phyloP scores from a whole-genome alignment of 2,113 vertebrate genomes.

The Lepus timidus region DNA sequence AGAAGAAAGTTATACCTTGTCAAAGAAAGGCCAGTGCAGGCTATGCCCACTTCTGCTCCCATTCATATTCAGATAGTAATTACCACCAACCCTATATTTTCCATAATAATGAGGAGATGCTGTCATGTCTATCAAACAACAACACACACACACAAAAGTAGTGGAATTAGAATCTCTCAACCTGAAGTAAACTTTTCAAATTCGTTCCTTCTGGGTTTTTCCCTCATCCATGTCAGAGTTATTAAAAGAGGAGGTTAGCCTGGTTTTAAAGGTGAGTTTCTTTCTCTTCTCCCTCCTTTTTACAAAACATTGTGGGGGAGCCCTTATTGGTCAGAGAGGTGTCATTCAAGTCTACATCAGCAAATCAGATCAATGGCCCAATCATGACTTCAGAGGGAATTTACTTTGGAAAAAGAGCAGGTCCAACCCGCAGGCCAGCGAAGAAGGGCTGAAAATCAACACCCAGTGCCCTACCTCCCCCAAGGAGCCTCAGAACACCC shows the following conservation, averaged over 20 bases:
- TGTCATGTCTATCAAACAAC: constrained; percentile 93
- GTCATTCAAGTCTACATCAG: neutral
- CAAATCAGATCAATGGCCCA: constrained; percentile 41
- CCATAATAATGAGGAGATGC: constrained; percentile 95
- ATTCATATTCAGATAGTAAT: constrained; percentile 94
- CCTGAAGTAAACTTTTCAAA: constrained; percentile 88
- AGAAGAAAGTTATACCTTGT: constrained; percentile 96
- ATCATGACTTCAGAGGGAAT: neutral
- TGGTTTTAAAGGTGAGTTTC: neutral
- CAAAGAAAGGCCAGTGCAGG: constrained; percentile 93
- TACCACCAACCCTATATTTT: constrained; percentile 96
- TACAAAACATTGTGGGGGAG: neutral
- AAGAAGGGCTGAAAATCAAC: neutral
- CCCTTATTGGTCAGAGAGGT: neutral
- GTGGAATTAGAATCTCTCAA: constrained; percentile 86
- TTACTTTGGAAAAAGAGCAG: neutral
- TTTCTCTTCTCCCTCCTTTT: neutral
- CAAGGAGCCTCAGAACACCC: neutral
- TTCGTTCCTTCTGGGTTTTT: constrained; percentile 72
- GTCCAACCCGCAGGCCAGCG: neutral
- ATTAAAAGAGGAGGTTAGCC: constrained; percentile 40
- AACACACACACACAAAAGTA: constrained; percentile 84
- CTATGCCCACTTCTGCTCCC: constrained; percentile 93
- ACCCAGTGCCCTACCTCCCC: neutral
- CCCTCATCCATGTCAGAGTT: constrained; percentile 59